Percentiles rank a stretch among this genome's conserved stretches.
Conservation (phyloP, 1,140 invertebrate species). For the Drosophila subobscura region DNA sequence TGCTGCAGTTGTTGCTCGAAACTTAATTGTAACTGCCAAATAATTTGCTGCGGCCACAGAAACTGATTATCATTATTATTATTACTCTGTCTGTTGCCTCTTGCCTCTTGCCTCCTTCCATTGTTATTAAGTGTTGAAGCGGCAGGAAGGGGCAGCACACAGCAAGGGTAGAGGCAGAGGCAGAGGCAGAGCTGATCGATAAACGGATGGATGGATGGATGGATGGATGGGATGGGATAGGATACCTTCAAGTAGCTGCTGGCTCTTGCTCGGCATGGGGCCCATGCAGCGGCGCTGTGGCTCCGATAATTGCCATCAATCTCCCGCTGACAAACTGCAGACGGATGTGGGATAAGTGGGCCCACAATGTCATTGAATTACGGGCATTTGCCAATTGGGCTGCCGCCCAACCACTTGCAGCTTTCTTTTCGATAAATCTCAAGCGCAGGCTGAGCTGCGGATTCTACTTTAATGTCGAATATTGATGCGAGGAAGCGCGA, state of each 20-base stretch:
- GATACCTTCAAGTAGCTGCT: too few species aligned
- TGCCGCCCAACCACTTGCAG: too few species aligned
- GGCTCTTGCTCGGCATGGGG: too few species aligned
- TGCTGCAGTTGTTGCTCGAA: slow-evolving; percentile 39
- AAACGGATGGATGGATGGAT: too few species aligned
- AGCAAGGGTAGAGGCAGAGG: slow-evolving; percentile 20
- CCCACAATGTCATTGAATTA: not conserved
- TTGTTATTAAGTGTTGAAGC: slow-evolving; percentile 35
- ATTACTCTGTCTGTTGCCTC: slow-evolving; percentile 18
- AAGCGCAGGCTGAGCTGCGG: too few species aligned
- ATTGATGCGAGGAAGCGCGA: too few species aligned
- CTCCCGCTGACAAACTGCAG: slow-evolving; percentile 18
- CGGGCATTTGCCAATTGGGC: too few species aligned
- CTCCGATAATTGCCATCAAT: slow-evolving; percentile 41
- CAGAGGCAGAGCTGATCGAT: not conserved
- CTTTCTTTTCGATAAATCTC: too few species aligned
- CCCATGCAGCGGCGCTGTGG: too few species aligned
- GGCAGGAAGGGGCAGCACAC: not conserved
- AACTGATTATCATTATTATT: slow-evolving; percentile 59
- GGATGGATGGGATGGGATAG: too few species aligned
- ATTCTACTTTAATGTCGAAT: too few species aligned
- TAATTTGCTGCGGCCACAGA: slow-evolving; percentile 42
- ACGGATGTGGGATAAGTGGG: slow-evolving; percentile 32
- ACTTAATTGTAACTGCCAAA: slow-evolving; percentile 62
- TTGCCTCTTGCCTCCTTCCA: not conserved